Evolutionary conservation across 1,140 invertebrate species (phyloP).

Genomic region (Zophobas morio): DNA sequence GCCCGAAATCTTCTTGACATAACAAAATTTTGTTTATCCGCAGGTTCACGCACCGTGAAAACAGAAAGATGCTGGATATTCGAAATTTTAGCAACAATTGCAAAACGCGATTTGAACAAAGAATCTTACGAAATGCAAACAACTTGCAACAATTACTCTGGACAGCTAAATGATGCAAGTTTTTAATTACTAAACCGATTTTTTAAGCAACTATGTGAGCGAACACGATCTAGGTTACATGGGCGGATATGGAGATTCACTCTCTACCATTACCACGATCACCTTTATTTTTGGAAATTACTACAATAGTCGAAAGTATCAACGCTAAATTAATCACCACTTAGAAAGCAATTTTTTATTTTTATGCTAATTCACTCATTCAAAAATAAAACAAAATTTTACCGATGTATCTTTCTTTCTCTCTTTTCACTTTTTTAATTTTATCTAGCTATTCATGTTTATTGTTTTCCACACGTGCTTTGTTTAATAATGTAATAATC

Average conservation of each 20-base stretch:
- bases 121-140: neutral
- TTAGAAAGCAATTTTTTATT: no score
- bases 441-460: no score
- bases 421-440: no score
- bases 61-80: conserved; percentile 18
- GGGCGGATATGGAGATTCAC: conserved; percentile 45
- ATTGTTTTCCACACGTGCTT: no score
- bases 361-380: no score
- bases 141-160: conserved; percentile 29
- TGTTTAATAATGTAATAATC: no score
- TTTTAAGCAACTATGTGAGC: conserved; percentile 6
- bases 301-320: no score
- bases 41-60: conserved; percentile 23
- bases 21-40: conserved; percentile 17
- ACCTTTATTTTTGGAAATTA: conserved; percentile 30
- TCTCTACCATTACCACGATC: conserved; percentile 15
- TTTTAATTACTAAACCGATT: conserved; percentile 40
- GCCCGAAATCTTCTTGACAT: conserved; percentile 28
- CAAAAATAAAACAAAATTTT: no score
- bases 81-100: conserved; percentile 11
- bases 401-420: no score
- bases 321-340: no score
- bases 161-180: conserved; percentile 29
- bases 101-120: conserved; percentile 3
- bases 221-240: conserved; percentile 35